Conservation (phyloP, 2,113 vertebrate species). For the Atractosteus spatula region DNA sequence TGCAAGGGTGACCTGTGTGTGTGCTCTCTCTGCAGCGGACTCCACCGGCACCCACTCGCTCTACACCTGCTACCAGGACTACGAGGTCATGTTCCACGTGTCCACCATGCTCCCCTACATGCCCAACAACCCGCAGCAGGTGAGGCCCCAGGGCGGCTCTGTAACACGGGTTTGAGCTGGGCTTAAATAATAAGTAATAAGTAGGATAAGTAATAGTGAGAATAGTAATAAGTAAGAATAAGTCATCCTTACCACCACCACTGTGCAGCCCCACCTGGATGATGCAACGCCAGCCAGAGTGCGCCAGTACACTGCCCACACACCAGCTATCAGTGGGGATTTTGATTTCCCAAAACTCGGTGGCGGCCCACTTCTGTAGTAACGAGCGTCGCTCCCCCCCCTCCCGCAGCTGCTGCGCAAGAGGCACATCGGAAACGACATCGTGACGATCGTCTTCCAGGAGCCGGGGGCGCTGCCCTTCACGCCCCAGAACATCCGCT, state of each 20-base stretch:
- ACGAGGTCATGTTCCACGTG: conserved; percentile 96
- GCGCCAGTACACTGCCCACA: no score
- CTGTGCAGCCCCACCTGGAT: no score
- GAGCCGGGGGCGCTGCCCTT: conserved; percentile 87
- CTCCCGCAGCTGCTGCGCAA: conserved; percentile 80
- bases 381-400: background rate
- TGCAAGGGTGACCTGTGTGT: no score
- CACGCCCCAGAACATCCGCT: conserved; percentile 88
- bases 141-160: conserved; percentile 27
- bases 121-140: conserved; percentile 93
- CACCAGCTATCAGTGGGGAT: no score
- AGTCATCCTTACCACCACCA: no score
- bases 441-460: conserved; percentile 95
- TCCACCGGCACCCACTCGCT: conserved; percentile 92
- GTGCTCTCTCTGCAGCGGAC: conserved; percentile 64
- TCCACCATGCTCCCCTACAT: conserved; percentile 95
- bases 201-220: no score
- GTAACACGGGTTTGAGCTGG: no score
- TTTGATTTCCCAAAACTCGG: no score
- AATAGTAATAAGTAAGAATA: no score
- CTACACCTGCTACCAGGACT: conserved; percentile 90
- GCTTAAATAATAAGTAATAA: no score
- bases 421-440: conserved; percentile 95
- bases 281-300: no score
- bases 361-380: no score